A percentile compares a stretch with the other conserved stretches of the same genome.
phyloP scores from a whole-genome alignment of 2,797 vertebrate species.

The Coreius guichenoti region DNA sequence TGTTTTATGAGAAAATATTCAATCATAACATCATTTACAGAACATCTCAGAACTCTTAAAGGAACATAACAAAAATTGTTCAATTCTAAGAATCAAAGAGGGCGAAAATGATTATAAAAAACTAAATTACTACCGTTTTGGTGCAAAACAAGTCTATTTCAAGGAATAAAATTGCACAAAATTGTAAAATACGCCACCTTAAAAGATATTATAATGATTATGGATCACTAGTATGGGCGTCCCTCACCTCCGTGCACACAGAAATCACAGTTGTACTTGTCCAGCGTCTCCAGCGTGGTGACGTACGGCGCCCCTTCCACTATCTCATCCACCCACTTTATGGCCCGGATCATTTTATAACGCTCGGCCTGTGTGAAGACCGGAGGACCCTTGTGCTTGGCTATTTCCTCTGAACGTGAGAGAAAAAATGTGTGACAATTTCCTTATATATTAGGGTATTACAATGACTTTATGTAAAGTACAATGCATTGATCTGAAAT shows the following conservation, averaged over 20 bases:
- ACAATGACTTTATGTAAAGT: background rate
- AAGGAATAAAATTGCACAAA: background rate
- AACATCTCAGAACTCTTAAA: background rate
- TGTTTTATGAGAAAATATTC: background rate
- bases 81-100: background rate
- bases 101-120: background rate
- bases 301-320: slow-evolving; percentile 95
- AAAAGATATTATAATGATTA: background rate
- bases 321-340: slow-evolving; percentile 99
- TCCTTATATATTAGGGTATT: background rate
- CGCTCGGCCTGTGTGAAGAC: slow-evolving; percentile 97
- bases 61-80: background rate
- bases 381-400: slow-evolving; percentile 96
- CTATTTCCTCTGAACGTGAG: slow-evolving; percentile 87
- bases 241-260: slow-evolving; percentile 90
- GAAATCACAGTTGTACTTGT: slow-evolving; percentile 94
- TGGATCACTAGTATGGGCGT: background rate
- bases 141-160: background rate
- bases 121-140: background rate
- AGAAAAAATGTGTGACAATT: background rate
- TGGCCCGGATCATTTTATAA: slow-evolving; percentile 96
- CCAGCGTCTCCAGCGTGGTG: slow-evolving; percentile 92
- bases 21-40: background rate
- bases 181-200: background rate
- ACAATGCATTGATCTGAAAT: background rate